Evolutionary conservation across 2,888 invertebrate genomes (phyloP), one percentile per base, ranked within the genome.

Genomic region (Ophion costatus): DNA sequence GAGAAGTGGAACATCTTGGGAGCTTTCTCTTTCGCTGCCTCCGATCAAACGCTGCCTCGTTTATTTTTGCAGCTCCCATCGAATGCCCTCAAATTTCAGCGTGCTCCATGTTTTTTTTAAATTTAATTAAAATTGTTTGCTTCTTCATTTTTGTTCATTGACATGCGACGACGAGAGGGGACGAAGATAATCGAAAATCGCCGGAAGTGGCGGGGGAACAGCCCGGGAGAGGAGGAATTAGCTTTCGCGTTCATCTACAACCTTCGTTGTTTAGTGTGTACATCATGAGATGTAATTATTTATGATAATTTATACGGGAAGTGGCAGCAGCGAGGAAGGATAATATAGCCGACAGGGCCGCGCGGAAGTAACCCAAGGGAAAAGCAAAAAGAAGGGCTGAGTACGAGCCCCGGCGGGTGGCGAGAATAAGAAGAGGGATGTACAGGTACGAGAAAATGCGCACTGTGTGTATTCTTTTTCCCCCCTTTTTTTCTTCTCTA

Each of bases 291-390:
- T 63, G 80, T 86, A 85, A 86, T 86, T 86, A 85, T 86, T 86
- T 83, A 86, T 86, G 83, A 83, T 86, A 86, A 86, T 86, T 86
- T 85, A 85, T 85, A 81, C 83, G 59, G 24, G 61, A 85, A 79
- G 81, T 79, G 79, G 38, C 67, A 29, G 73, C 17, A 63, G 29
- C 9, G 38, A 51, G 56, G 63, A 77, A 66, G 71, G 61, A 75
- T 61, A 84, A 84, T 80, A 84, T 79, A 71, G 83, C 75, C 64
- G 71, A 51, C 56, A 45, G 64, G 64, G 67, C 66, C 38, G 63
- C 17, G n/a, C 38, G 76, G 70, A 77, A 66, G 73, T 51, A 77
- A 71, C 33, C 56, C 57, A 69, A 59, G 64, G 63, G 59, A 45
- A 63, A 61, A 63, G 24, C 63, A 14, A 74, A 61, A 79, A 76